Conservation (phyloP, 1,140 invertebrate species). For the Bathynomus jamesi region DNA sequence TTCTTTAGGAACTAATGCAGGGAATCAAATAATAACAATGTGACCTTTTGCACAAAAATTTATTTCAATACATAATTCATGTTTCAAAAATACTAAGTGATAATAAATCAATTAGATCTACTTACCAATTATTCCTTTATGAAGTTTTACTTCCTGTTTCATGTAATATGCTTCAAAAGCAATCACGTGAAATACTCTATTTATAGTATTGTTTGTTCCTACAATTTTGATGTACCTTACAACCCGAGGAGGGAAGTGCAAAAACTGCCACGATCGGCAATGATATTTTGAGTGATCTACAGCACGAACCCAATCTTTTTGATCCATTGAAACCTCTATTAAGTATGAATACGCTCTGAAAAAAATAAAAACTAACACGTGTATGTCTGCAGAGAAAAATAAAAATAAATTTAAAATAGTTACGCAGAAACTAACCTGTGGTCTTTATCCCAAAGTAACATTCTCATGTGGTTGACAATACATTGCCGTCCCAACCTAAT, state of each 20-base stretch:
- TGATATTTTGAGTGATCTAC: constrained; percentile 84
- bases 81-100: no score
- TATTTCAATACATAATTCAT: no score
- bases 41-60: not conserved
- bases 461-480: constrained; percentile 87
- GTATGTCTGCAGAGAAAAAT: constrained; percentile 4
- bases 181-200: constrained; percentile 90
- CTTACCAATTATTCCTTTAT: constrained; percentile 56
- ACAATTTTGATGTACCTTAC: constrained; percentile 80
- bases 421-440: constrained; percentile 57
- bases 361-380: constrained; percentile 29
- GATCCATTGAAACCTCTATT: constrained; percentile 92
- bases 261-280: constrained; percentile 90
- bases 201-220: constrained; percentile 90
- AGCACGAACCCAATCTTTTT: constrained; percentile 86
- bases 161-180: constrained; percentile 83
- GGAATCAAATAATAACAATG: not conserved
- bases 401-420: no score
- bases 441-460: constrained; percentile 92
- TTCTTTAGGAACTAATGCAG: constrained; percentile 59
- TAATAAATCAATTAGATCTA: no score
- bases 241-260: constrained; percentile 84
- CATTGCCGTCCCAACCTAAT: constrained; percentile 76
- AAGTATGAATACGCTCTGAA: constrained; percentile 88
- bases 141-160: constrained; percentile 61